These are phyloP conservation scores for Artibeus lituratus DNA, from an alignment of 2,797 vertebrate species.

Conservation along the genomic window DNA sequence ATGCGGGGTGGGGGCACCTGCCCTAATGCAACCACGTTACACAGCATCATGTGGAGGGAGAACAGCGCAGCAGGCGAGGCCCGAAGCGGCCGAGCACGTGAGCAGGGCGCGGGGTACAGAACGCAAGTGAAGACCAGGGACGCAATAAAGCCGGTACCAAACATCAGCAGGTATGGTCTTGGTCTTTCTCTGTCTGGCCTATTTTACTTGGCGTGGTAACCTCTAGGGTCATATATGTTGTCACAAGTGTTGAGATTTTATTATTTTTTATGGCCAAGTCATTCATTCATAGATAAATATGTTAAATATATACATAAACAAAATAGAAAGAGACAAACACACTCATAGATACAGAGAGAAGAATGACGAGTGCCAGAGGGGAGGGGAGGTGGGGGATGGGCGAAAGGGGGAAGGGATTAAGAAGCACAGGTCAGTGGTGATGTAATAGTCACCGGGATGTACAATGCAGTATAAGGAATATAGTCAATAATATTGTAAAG, in stretches of 20 bases:
- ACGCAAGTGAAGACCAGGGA: rapidly evolving
- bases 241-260: not conserved
- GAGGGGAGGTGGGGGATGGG: not conserved
- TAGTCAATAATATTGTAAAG: not conserved
- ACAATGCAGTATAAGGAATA: not conserved
- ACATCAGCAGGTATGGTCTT: rapidly evolving
- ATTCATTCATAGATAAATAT: too few species aligned
- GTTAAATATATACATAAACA: not conserved
- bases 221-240: not conserved
- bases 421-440: not conserved
- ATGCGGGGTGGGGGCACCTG: rapidly evolving
- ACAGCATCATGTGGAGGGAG: not conserved
- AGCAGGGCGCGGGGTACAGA: rapidly evolving
- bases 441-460: not conserved
- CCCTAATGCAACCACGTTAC: rapidly evolving
- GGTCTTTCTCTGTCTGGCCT: not conserved
- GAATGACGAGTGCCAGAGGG: not conserved
- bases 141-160: too few species aligned
- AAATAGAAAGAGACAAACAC: not conserved
- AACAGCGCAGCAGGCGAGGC: rapidly evolving
- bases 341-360: not conserved
- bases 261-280: not conserved
- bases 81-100: rapidly evolving
- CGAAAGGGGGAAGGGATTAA: not conserved
- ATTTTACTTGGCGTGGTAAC: not conserved